phyloP scores from a whole-genome alignment of 2,797 vertebrate species.

The Poecilia wingei region DNA sequence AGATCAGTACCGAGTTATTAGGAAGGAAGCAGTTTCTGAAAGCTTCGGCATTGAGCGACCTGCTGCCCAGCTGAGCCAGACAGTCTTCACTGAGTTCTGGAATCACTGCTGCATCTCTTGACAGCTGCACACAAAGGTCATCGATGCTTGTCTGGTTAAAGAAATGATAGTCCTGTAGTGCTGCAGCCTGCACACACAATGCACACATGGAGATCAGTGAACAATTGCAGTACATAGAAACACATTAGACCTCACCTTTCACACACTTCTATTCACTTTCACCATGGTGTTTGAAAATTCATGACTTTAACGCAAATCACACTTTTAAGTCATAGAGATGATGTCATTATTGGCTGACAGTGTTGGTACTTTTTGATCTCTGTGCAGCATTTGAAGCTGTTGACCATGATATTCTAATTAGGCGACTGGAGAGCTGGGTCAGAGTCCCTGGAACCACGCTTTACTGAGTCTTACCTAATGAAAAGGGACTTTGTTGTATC shows the following conservation, averaged over 20 bases:
- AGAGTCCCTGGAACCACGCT: not conserved
- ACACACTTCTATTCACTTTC: not conserved
- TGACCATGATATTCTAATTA: not conserved
- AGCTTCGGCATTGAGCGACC: conserved; percentile 79
- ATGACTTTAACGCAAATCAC: not conserved
- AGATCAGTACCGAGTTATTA: conserved; percentile 80
- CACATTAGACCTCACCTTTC: not conserved
- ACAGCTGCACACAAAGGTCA: conserved; percentile 83
- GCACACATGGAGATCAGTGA: conserved; percentile 6
- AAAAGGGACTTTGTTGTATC: too few species aligned
- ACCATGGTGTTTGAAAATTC: not conserved
- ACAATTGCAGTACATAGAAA: not conserved
- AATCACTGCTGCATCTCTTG: conserved; percentile 44
- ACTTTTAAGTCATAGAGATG: not conserved
- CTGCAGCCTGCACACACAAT: conserved; percentile 68
- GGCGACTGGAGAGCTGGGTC: not conserved
- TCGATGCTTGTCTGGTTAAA: conserved; percentile 83
- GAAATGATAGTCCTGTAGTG: conserved; percentile 72
- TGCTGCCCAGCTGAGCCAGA: conserved; percentile 72
- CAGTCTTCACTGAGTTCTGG: conserved; percentile 73
- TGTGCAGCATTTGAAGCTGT: not conserved
- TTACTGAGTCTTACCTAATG: not conserved
- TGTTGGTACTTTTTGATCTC: not conserved
- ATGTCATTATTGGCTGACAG: not conserved
- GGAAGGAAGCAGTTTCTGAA: conserved; percentile 89